Evolutionary conservation across 2,888 invertebrate genomes (phyloP), one percentile per base, ranked within the genome.

Genomic region (Zhengitettix transpicula): DNA sequence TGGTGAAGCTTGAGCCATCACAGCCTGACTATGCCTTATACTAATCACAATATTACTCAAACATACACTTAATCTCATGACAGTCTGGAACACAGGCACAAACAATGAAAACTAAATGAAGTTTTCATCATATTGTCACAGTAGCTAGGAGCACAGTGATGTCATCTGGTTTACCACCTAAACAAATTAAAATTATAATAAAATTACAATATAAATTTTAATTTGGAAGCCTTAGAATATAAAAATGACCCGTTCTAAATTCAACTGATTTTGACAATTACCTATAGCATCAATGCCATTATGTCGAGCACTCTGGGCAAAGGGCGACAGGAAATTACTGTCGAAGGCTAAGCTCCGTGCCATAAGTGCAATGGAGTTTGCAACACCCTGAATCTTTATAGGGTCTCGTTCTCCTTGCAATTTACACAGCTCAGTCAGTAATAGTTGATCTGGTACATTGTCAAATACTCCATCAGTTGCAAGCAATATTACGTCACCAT

Each of bases 381-480:
- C 96, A 63, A 92, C 91, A 67, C 84, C 86, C 75, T 96, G 95
- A 67, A 96, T 78, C 67, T 82, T 80, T 65, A 81, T 79, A 54
- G 88, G 82, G 74, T 89, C 88, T 51, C 78, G 76, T 68, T 83
- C 84, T 10, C 85, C 85, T 70, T 85, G 82, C 60, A 82, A 75
- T 73, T 85, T 82, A 66, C 81, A 77, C 75, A 97, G 81, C 75
- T 94, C 91, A 57, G 87, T 85, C 66, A 96, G 79, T 69, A 98
- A 81, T 71, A 95, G 81, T 65, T 87, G 85, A 69, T 93, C 93
- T 62, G 95, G 94, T 68, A 98, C 86, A 77, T 98, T 98, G 77
- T 99, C 98, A 77, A 98, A 99, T 60, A 99, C 90, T 58, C 98
- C 98, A 75, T 99, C 98, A 1, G 98, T 98, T 40, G 96, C 98